Evolutionary conservation across 2,113 vertebrate genomes (phyloP), one percentile per base, ranked within the genome.

Genomic region (Athene cunicularia): DNA sequence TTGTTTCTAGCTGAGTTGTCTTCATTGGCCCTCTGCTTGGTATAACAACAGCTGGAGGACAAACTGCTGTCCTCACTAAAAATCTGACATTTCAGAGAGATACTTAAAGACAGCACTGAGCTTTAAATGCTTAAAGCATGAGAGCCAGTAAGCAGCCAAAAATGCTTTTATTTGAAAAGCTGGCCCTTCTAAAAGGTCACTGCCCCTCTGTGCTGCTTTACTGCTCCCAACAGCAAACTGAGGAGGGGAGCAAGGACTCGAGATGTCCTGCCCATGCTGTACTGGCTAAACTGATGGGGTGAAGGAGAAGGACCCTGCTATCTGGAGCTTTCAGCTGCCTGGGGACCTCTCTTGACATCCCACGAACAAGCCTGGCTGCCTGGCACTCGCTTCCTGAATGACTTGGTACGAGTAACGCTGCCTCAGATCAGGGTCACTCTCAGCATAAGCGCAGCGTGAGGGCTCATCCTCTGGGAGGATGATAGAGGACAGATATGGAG

Each of bases 271-370:
- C 33, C 41, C 32, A 41, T 28, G 32, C 14, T 32, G 14, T 2
- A 30, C 8, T 1, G 1, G 11, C n/a, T 14, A 8, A 1, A 3
- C 30, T 22, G 16, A 23, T 18, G 28, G 53, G 8, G 39, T 6
- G 33, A 3, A 6, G 52, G 63, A 14, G 4, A 14, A 32, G 21
- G n/a, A 16, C n/a, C 12, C 28, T 70, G 2, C 21, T 32, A 20
- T 18, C 27, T 55, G 64, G 12, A 20, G 33, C 62, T 66, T 13
- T 8, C 23, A 52, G 47, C 47, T 26, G 9, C 76, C 8, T 14
- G n/a, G 28, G 32, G 35, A 79, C 18, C 60, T 28, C 49, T 37
- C 35, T 6, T 7, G 14, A 17, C 32, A 16, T 2, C 23, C 62
- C 18, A 21, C 1, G 26, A 47, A 30, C 39, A 24, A 39, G 33